Conservation (phyloP, 2,888 invertebrate genomes). For the Allophyes oxyacanthae region DNA sequence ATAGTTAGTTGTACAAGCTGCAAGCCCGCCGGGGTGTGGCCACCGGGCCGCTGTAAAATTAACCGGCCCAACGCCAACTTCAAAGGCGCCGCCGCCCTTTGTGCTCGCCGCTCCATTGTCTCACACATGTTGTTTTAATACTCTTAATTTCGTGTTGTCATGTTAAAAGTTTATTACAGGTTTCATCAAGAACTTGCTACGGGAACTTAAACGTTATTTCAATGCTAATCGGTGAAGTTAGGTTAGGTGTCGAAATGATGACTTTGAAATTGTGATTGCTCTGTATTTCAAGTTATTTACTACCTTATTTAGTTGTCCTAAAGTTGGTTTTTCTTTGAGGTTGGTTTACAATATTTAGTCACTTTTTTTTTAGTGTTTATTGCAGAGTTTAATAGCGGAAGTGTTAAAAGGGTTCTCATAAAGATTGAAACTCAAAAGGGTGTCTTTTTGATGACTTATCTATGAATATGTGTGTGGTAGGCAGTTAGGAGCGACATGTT, state of each 20-base stretch:
- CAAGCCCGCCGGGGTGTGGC: slow-evolving; percentile 52
- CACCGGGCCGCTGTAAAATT: slow-evolving; percentile 77
- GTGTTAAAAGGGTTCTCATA: slow-evolving; percentile 73
- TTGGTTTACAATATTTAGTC: slow-evolving; percentile 40
- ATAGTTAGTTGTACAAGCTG: slow-evolving; percentile 48
- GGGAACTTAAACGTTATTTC: slow-evolving; percentile 57
- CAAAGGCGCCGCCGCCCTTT: slow-evolving; percentile 81
- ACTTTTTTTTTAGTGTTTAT: slow-evolving; percentile 52
- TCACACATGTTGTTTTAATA: slow-evolving; percentile 84
- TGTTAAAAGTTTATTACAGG: slow-evolving; percentile 83
- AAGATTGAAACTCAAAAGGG: slow-evolving; percentile 66
- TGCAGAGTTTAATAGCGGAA: slow-evolving; percentile 74
- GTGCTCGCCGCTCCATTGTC: slow-evolving; percentile 82
- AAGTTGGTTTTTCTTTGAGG: slow-evolving; percentile 20
- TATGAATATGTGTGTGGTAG: slow-evolving; percentile 55
- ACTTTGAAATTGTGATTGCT: slow-evolving; percentile 19
- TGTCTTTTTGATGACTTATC: slow-evolving; percentile 63
- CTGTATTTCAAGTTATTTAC: background rate
- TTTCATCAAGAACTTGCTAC: slow-evolving; percentile 17
- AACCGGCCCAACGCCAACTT: slow-evolving; percentile 71
- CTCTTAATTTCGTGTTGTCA: slow-evolving; percentile 85
- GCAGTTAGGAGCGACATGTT: slow-evolving; percentile 29
- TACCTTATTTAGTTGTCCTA: background rate
- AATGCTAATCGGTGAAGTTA: slow-evolving; percentile 26
- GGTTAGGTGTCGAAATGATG: slow-evolving; percentile 16